Evolutionary conservation across 2,113 vertebrate species (phyloP), one percentile per base, ranked within the genome.

Genomic region (Patagioenas fasciata): DNA sequence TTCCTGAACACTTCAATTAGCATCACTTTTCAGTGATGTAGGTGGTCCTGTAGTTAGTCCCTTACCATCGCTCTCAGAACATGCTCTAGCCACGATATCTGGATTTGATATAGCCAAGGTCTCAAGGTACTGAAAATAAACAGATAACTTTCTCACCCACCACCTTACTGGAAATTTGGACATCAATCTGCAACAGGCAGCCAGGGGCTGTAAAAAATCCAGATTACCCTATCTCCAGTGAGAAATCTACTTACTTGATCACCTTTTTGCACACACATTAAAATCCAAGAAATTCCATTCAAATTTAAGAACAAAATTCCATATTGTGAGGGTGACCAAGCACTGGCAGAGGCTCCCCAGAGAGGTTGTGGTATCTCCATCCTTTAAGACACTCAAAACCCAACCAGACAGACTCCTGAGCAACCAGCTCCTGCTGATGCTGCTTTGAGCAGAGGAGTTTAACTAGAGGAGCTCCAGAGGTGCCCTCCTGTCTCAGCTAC

Each of bases 11-110:
- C 40, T 34, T 15, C 42, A 62, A 26, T 48, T 17, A 20, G 53
- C 31, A 62, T 6, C n/a, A 50, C n/a, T 51, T 73, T 11, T 9
- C 51, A 48, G 14, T 9, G n/a, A 26, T 6, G 14, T 5, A 38
- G 32, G 17, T 40, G 71, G 11, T 26, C 51, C n/a, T 44, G 2
- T 15, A 21, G 2, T 18, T 20, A 54, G 28, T 21, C 25, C 58
- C 40, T 29, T 34, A 36, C 26, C n/a, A 9, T 4, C 0, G 0
- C 42, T 48, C 38, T 47, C 28, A 40, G 54, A 88, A 58, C 56
- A 62, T 0, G 0, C 24, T 48, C 40, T 28, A 5, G 9, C 57
- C 40, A 32, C 6, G 2, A 17, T 2, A 86, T 10, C 16, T 31
- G 32, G 7, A 25, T 47, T 86, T 57, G 17, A 72, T 5, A 51